Base-by-base conservation (phyloP, 37 sponge, comb jelly and placozoan species). In the Lycopodina hypogea region DNA sequence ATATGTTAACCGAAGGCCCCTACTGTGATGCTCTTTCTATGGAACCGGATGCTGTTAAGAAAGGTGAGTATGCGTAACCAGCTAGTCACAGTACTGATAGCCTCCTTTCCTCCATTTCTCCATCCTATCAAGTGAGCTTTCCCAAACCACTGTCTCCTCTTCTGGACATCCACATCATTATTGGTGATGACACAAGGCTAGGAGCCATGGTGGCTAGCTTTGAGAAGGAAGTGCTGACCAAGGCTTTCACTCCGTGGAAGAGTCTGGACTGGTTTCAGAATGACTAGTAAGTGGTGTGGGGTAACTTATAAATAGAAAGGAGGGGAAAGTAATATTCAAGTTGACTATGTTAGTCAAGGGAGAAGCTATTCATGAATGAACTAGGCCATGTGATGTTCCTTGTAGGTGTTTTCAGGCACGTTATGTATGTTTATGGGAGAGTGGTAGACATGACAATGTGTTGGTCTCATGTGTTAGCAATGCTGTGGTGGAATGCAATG, bases 101-200 rank as follows among this genome's bases (percentile, higher is more conserved):
- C n/a, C n/a, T n/a, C n/a, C n/a, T n/a, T n/a, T 45, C 42, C 48
- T 28, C 28, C 61, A 60, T 45, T 34, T 65, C 66, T 70, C 48
- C 35, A 39, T 70, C 35, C 48, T 14, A 1, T 55, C 26, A 61
- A 89, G 88, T 80, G 3, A 30, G n/a, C 11, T 78, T 88, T 59
- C 93, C 89, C 39, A 56, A 68, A 3, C 83, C 86, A 0, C 30
- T 35, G 62, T 88, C 86, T 74, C 74, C 78, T 0, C 82, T 94
- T 67, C 77, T 91, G 63, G 92, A 94, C 77, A 56, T 94, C 50
- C 26, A 65, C 30, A 89, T 88, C 30, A 91, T 94, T 63, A 63
- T 91, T 68, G 95, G 95, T 4, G 83, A 87, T 45, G 72, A 72
- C 21, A 37, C 53, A 3, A 34, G 41, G 24, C 57, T 78, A 1